Percentiles rank a stretch among this genome's conserved stretches.
Evolutionary conservation across 2,888 invertebrate genomes (phyloP).

Genomic region (Euplagia quadripunctaria): DNA sequence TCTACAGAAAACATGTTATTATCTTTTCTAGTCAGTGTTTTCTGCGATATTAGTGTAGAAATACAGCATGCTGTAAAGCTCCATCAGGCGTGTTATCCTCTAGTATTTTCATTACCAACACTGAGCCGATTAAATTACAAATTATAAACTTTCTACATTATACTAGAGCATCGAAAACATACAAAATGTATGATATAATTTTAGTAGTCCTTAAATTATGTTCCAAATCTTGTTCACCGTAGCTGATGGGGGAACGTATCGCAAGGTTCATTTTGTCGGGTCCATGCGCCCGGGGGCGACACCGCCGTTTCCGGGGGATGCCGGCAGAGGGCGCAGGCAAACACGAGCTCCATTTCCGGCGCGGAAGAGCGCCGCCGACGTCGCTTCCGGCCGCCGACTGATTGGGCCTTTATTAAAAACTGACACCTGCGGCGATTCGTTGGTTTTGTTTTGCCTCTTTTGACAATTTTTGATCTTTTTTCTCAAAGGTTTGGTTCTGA

Average conservation of each 20-base stretch:
- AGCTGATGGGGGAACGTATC: constrained; percentile 52
- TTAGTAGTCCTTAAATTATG: constrained; percentile 25
- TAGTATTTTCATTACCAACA: too few relatives aligned
- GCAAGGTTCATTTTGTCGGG: constrained; percentile 61
- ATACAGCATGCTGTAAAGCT: too few relatives aligned
- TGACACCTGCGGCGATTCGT: constrained; percentile 81
- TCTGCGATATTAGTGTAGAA: too few relatives aligned
- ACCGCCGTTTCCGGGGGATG: constrained; percentile 70
- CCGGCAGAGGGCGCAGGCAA: constrained; percentile 76
- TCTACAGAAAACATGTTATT: too few relatives aligned
- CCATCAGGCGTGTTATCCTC: too few relatives aligned
- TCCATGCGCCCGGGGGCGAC: constrained; percentile 65
- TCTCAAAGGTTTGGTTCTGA: constrained; percentile 41
- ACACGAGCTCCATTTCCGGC: constrained; percentile 85
- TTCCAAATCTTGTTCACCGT: constrained; percentile 27
- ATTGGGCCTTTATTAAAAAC: constrained; percentile 86
- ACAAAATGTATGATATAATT: too few relatives aligned
- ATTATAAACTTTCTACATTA: too few relatives aligned
- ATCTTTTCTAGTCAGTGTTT: too few relatives aligned
- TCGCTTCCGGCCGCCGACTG: constrained; percentile 81
- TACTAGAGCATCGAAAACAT: too few relatives aligned
- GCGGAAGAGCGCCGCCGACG: constrained; percentile 77
- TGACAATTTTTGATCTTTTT: constrained; percentile 23
- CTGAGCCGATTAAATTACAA: too few relatives aligned
- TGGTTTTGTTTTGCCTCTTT: constrained; percentile 48